Evolutionary conservation across 2,113 vertebrate species (phyloP).

Genomic region (Chlamydotis undulata): DNA sequence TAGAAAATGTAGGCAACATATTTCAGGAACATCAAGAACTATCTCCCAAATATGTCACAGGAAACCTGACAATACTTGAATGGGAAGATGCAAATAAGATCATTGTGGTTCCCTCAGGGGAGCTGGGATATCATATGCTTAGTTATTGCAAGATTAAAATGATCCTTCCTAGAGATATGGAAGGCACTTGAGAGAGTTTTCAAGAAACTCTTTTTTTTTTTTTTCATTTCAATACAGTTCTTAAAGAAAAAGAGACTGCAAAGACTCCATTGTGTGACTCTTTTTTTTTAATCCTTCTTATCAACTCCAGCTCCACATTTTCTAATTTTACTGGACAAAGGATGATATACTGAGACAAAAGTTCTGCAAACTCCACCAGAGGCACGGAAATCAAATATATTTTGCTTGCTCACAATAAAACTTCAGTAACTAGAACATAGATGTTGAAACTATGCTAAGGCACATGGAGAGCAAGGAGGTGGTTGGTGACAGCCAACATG

Average conservation of each 20-base stretch:
- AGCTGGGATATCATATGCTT: not conserved
- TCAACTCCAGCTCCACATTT: not conserved
- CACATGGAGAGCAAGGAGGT: too few species aligned
- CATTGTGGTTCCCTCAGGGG: not conserved
- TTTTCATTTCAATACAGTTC: not conserved
- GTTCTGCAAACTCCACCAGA: not conserved
- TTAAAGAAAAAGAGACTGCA: not conserved
- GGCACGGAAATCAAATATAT: not conserved
- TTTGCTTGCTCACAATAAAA: not conserved
- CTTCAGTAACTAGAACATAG: not conserved
- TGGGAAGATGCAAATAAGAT: conserved; percentile 19
- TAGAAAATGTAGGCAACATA: not conserved
- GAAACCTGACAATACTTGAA: conserved; percentile 33
- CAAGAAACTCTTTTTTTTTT: not conserved
- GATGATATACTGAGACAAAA: not conserved
- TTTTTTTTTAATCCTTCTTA: not conserved
- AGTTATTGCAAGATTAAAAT: not conserved
- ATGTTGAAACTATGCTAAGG: too few species aligned
- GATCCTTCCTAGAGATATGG: not conserved
- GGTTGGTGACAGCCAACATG: too few species aligned
- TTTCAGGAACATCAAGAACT: not conserved
- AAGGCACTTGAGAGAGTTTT: not conserved
- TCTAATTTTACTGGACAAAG: not conserved
- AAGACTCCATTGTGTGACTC: not conserved
- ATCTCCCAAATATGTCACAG: not conserved